A percentile compares a stretch with the other conserved stretches of the same genome.
phyloP scores from a whole-genome alignment of 2,113 vertebrate species.

The Hippocampus zosterae region DNA sequence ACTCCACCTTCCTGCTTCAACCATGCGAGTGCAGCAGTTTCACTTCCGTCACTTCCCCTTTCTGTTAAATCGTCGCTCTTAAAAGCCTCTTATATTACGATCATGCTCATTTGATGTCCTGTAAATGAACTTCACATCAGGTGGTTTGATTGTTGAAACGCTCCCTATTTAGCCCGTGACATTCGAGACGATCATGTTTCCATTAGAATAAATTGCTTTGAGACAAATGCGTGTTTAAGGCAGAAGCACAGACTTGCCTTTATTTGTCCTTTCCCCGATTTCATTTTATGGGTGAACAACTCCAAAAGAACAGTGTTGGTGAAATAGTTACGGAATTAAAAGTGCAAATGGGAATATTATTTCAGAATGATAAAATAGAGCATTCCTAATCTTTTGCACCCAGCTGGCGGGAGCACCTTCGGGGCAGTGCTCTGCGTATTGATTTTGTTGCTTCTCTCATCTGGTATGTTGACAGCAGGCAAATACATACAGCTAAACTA shows the following conservation, averaged over 20 bases:
- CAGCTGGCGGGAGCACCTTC: slow-evolving; percentile 19
- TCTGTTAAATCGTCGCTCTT: slow-evolving; percentile 12
- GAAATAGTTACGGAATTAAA: slow-evolving; percentile 35
- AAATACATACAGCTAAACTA: slow-evolving; percentile 47
- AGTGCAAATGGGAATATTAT: slow-evolving; percentile 41
- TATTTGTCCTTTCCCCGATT: slow-evolving; percentile 5
- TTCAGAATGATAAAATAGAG: slow-evolving; percentile 42
- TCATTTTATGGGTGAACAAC: slow-evolving; percentile 7
- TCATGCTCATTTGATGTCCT: slow-evolving; percentile 1
- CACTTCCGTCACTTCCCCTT: slow-evolving; percentile 60
- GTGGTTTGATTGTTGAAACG: background rate
- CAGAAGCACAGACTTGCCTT: slow-evolving; percentile 3
- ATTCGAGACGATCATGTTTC: slow-evolving; percentile 16
- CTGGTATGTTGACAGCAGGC: slow-evolving; percentile 52
- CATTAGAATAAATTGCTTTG: slow-evolving; percentile 14
- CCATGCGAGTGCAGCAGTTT: slow-evolving; percentile 59
- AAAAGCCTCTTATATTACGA: slow-evolving; percentile 1
- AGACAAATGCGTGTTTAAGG: slow-evolving; percentile 3
- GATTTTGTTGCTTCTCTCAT: slow-evolving; percentile 49
- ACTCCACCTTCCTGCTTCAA: slow-evolving; percentile 19
- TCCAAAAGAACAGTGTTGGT: background rate
- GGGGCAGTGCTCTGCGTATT: slow-evolving; percentile 35
- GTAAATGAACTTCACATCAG: background rate
- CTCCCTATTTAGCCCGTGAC: slow-evolving; percentile 12
- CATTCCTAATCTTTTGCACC: slow-evolving; percentile 36